Conservation (phyloP, 2,888 invertebrate genomes). For the Leptopilina drosophilae region DNA sequence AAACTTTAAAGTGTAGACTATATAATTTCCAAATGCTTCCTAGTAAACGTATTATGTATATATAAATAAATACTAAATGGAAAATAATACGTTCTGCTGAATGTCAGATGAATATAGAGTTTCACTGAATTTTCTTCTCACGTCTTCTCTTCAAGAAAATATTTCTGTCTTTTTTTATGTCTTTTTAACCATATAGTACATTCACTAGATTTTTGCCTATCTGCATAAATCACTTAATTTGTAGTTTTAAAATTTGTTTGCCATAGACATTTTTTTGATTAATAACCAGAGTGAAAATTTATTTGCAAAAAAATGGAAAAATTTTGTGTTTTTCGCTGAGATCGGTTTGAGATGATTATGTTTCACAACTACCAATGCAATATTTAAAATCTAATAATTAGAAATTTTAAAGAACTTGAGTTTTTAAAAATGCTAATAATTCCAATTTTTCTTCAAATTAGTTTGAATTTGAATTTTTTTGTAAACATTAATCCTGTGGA, state of each 20-base stretch:
- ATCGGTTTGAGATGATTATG: too few species aligned
- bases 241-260: not conserved
- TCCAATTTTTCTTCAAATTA: too few species aligned
- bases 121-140: not conserved
- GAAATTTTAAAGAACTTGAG: too few species aligned
- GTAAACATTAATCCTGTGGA: too few species aligned
- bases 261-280: not conserved
- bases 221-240: constrained; percentile 2
- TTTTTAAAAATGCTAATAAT: too few species aligned
- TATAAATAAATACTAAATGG: too few species aligned
- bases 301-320: too few species aligned
- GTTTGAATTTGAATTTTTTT: too few species aligned
- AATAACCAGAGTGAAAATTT: not conserved
- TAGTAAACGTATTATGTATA: not conserved
- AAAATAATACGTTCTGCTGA: not conserved
- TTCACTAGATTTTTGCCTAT: not conserved
- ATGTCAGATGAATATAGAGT: too few species aligned
- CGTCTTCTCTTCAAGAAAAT: not conserved
- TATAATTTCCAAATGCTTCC: constrained; percentile 11
- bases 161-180: not conserved
- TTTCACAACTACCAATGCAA: too few species aligned
- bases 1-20: not conserved
- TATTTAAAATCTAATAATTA: too few species aligned
- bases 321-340: too few species aligned
- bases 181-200: not conserved